Evolutionary conservation across 2,797 vertebrate genomes (phyloP), one percentile per base, ranked within the genome.

Genomic region (Rhinichthys osculus): DNA sequence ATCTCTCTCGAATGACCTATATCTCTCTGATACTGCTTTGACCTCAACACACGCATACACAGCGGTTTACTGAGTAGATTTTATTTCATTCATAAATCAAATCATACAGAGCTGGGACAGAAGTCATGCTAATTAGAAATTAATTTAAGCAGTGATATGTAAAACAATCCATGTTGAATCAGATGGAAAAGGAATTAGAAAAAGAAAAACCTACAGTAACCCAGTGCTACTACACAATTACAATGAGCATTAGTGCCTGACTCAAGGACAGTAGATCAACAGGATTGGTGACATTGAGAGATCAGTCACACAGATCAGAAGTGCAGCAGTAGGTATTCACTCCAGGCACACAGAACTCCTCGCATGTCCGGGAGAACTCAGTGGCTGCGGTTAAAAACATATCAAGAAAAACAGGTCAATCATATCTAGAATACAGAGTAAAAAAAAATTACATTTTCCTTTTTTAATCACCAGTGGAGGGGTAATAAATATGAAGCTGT

Each of bases 1-100:
- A 57, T 77, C 86, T 78, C 82, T 90, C 86, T 86, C 77, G 50
- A 88, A 86, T 74, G 89, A 92, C 92, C 90, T 90, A 92, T 82
- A 90, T 91, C 87, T 70, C 83, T 87, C 27, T 50, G 78, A 52
- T 73, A 88, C 86, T 82, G 62, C 86, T 74, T 35, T 90, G 87
- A 92, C 90, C 77, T 89, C 89, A 62, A 89, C 89, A 77, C 42
- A 88, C 54, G 90, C 87, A 83, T 13, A 77, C 23, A 73, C 11
- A 66, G 84, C 89, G 91, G 91, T 91, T 92, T 88, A 64, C 71
- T 70, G 67, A 78, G 85, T 44, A 82, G 2, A 38, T 42, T 74
- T 73, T 66, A 84, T 79, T 54, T 88, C 19, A 71, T 88, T 85
- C 30, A 87, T 87, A 85, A 78, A 85, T 81, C 67, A 70, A 72